Base-by-base conservation (phyloP, 1,140 invertebrate genomes). In the Leptestheria dahalacensis region DNA sequence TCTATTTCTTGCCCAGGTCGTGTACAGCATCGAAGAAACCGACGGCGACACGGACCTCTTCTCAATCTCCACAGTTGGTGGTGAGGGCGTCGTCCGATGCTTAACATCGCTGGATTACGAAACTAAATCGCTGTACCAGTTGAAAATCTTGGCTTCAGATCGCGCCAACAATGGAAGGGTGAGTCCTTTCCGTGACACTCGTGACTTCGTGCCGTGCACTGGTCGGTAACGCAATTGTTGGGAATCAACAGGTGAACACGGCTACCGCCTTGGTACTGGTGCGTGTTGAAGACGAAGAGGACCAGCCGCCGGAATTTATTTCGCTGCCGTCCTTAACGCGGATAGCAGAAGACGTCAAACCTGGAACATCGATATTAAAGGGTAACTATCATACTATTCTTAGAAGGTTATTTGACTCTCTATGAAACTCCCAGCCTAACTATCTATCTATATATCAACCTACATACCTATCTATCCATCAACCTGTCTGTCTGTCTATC, bases 261-360 rank as follows among this genome's bases (percentile, higher is more conserved):
- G 90, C 86, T 21, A 91, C 88, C 1, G 88, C 88, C 0, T 86
- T 86, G 25, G 82, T 95, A 63, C 71, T 95, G 62, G 79, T 94
- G 0, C 88, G 91, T 73, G 82, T 92, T 2, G 76, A 83, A 67
- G 91, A 95, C 74, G 81, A 90, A 20, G 88, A 91, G 73, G 91
- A 95, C 70, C 86, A 90, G 68, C 86, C 86, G 2, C 90, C 90
- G 0, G 88, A 91, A 70, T 95, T 93, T 73, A 82, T 91, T 24
- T 78, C 83, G 49, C 87, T 88, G 10, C 85, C 83, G 53, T 84
- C 90, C 1, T 87, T 95, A 21, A 88, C 87, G 1, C 78, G 88
- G 66, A 83, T 95, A 46, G 81, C 84, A 61, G 90, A 94, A 73
- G 87, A 93, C 77, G 81, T 82, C 0, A 79, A 81, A 11, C 76